phyloP scores from a whole-genome alignment of 1,140 invertebrate genomes.

The Acyrthosiphon pisum region DNA sequence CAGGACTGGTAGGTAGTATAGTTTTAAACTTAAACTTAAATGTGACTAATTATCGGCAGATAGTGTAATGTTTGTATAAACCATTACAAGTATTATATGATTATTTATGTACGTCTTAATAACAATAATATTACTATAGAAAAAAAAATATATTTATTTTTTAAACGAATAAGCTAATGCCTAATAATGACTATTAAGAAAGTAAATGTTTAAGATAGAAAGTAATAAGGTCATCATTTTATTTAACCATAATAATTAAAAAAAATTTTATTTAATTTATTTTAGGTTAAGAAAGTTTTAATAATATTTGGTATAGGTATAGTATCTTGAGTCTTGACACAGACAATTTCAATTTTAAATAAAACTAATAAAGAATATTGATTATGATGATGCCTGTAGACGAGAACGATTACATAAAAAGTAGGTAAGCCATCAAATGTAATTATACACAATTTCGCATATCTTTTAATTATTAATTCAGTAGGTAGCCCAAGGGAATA shows the following conservation, averaged over 20 bases:
- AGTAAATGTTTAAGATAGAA: background rate
- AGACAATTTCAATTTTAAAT: background rate
- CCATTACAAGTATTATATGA: background rate
- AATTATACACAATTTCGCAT: background rate
- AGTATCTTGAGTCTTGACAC: background rate
- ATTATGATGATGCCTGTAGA: background rate
- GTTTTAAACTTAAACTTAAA: background rate
- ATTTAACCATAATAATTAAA: background rate
- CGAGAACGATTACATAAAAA: background rate
- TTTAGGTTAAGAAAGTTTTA: background rate
- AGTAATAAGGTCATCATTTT: background rate
- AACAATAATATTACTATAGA: background rate
- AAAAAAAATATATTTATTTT: too few relatives aligned
- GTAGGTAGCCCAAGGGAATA: background rate
- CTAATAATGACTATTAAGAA: background rate
- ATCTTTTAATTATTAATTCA: background rate
- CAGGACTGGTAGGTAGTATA: too few relatives aligned
- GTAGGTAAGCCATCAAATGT: background rate
- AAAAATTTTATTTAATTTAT: background rate
- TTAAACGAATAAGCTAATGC: background rate
- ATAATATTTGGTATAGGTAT: background rate
- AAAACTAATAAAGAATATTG: background rate
- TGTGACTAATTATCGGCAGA: background rate
- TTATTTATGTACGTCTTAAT: background rate
- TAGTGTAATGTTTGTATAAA: background rate